Base-by-base conservation (phyloP, 2,797 vertebrate species). In the Hoplostethus atlanticus region DNA sequence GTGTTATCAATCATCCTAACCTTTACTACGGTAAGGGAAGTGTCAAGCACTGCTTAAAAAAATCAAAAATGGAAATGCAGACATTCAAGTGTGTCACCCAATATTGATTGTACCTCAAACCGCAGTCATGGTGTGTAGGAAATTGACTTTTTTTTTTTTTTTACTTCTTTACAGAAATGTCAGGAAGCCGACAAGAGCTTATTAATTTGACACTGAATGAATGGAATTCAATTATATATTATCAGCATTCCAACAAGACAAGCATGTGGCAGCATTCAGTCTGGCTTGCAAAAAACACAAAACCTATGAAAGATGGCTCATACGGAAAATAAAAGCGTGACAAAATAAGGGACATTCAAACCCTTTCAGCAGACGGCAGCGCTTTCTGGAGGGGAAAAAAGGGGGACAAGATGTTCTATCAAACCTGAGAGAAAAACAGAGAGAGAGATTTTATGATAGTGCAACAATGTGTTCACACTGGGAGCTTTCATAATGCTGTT, bases 51-150 rank as follows among this genome's bases (percentile, higher is more conserved):
- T 42, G 55, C 56, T 69, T 53, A 7, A 73, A 83, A 68, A 84
- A 83, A 82, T 82, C 71, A 79, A 85, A 90, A 88, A 92, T 90
- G 84, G 67, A 88, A 87, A 89, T 88, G 66, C 48, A 79, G 77
- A 75, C 71, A 77, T 88, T 86, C 62, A 2, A 65, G 51, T 10
- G 40, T 72, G 79, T 85, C 84, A 67, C 53, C 7, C 36, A 0
- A 11, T 77, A 90, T 88, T 57, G 88, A 90, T 80, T 13, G 3
- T 1, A 36, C 38, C 21, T 76, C 52, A 65, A 54, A 63, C 55
- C 15, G n/a, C 54, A 44, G 57, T 51, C 63, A 48, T 44, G 21
- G 11, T 55, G 42, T 57, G 28, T 63, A 56, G 69, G 42, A 73
- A 21, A 57, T 53, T 2, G 30, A 38, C 16, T 78, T 77, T 40